Percentiles rank a stretch among this genome's conserved stretches.
Conservation (phyloP, 2,888 invertebrate genomes). For the Heliconius ismenius region DNA sequence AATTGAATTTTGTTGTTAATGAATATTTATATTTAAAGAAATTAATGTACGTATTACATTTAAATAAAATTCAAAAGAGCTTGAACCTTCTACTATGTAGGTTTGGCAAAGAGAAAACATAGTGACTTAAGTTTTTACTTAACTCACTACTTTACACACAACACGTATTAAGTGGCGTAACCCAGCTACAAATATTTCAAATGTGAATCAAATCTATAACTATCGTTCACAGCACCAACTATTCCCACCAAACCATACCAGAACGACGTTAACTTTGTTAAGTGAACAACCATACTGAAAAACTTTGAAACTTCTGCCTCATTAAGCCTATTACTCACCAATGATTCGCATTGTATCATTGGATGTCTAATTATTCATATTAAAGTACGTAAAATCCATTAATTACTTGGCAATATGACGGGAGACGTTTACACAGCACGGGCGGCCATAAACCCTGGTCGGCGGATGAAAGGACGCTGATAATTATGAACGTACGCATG, state of each 20-base stretch:
- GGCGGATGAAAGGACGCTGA: slow-evolving; percentile 77
- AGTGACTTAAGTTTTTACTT: no score
- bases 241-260: neutral
- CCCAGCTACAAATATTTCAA: neutral
- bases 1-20: slow-evolving; percentile 4
- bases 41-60: neutral
- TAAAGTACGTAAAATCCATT: slow-evolving; percentile 57
- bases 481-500: slow-evolving; percentile 78
- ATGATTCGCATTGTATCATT: slow-evolving; percentile 54
- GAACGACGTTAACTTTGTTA: neutral
- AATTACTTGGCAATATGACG: slow-evolving; percentile 76
- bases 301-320: slow-evolving; percentile 46
- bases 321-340: slow-evolving; percentile 52
- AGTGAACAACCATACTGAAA: neutral
- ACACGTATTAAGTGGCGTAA: no score
- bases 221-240: neutral
- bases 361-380: slow-evolving; percentile 68
- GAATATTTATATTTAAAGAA: neutral
- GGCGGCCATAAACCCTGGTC: slow-evolving; percentile 72
- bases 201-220: neutral
- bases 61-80: no score
- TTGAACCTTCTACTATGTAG: no score
- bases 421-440: slow-evolving; percentile 73
- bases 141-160: no score
- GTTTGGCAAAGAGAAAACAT: no score